A percentile compares a stretch with the other conserved stretches of the same genome.
These are phyloP conservation scores for Oophaga sylvatica DNA, from an alignment of 2,797 vertebrate species.

Conservation along the genomic window DNA sequence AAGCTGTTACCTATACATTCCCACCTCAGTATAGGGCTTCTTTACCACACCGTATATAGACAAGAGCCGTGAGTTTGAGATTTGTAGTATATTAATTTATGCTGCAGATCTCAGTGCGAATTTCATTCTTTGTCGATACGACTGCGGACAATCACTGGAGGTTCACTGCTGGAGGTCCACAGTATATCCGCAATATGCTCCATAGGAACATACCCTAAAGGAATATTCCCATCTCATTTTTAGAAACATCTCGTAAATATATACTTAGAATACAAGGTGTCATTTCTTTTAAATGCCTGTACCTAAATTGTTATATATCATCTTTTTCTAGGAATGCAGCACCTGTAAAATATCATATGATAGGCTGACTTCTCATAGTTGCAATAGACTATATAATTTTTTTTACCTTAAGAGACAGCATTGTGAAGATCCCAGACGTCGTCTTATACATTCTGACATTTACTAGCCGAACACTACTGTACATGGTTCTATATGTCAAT, in stretches of 20 bases:
- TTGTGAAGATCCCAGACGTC: neutral
- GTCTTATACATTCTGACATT: neutral
- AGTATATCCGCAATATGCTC: too few species aligned
- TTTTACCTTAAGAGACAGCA: neutral
- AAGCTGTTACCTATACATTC: neutral
- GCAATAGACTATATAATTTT: neutral
- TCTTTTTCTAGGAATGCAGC: neutral
- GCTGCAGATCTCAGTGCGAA: too few species aligned
- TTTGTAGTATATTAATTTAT: too few species aligned
- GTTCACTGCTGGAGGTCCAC: too few species aligned
- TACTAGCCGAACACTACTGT: neutral
- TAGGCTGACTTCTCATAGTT: neutral
- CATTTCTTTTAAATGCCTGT: neutral
- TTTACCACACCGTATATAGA: neutral
- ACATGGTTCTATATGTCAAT: neutral
- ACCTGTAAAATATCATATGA: neutral
- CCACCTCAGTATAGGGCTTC: neutral
- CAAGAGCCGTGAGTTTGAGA: neutral
- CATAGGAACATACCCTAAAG: too few species aligned
- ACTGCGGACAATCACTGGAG: too few species aligned
- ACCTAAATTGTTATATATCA: neutral
- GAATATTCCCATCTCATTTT: too few species aligned
- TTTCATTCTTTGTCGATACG: too few species aligned
- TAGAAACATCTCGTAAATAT: neutral
- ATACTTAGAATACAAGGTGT: neutral